phyloP scores from a whole-genome alignment of 2,113 vertebrate genomes.

The Rana temporaria region DNA sequence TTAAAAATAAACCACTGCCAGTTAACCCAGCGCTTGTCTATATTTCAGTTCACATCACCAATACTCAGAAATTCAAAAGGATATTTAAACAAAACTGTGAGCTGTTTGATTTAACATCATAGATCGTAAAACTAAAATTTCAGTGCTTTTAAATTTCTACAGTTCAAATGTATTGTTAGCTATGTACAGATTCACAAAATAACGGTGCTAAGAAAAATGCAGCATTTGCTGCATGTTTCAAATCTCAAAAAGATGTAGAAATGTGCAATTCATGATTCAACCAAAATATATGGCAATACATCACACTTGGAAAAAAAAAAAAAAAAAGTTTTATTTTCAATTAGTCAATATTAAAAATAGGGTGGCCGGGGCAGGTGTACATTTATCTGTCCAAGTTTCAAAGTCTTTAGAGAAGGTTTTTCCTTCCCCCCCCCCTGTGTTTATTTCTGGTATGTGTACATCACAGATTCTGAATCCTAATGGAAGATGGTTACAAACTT shows the following conservation, averaged over 20 bases:
- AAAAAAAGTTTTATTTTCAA: neutral
- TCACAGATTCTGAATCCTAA: neutral
- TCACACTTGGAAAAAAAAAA: neutral
- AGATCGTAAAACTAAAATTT: constrained; percentile 8
- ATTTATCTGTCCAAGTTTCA: neutral
- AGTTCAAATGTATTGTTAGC: constrained; percentile 26
- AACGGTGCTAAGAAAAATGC: neutral
- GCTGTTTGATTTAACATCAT: neutral
- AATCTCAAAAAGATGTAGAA: neutral
- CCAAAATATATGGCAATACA: constrained; percentile 2
- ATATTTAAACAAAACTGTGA: constrained; percentile 30
- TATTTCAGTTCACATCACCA: constrained; percentile 39
- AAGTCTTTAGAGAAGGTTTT: neutral
- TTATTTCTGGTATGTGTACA: constrained; percentile 9
- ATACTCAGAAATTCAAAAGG: constrained; percentile 25
- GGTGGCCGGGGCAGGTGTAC: neutral
- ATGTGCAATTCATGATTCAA: constrained; percentile 5
- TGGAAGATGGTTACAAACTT: neutral
- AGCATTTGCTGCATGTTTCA: neutral
- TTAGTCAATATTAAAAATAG: neutral
- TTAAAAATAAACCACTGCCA: constrained; percentile 39
- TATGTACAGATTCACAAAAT: constrained; percentile 38
- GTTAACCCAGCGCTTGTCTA: constrained; percentile 32
- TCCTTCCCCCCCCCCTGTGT: neutral
- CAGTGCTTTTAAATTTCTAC: constrained; percentile 24